These are phyloP conservation scores for Leguminivora glycinivorella DNA, from an alignment of 1,140 invertebrate species.

Conservation along the genomic window DNA sequence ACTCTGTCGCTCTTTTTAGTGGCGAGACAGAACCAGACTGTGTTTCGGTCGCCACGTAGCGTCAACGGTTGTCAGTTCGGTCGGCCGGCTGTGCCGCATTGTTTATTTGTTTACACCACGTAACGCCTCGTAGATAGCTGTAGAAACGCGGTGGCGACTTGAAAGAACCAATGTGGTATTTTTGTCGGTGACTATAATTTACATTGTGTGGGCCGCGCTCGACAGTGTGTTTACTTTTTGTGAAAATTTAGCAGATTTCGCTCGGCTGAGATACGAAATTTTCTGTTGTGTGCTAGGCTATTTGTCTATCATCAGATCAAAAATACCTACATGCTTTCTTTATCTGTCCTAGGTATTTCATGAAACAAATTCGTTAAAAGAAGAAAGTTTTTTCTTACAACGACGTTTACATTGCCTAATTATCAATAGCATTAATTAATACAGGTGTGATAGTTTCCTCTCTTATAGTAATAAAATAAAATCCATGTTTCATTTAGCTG, in stretches of 20 bases:
- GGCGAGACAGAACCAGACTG: too few relatives aligned
- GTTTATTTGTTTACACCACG: slow-evolving; percentile 67
- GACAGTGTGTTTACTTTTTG: slow-evolving; percentile 59
- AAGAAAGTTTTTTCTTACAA: too few relatives aligned
- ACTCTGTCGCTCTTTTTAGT: too few relatives aligned
- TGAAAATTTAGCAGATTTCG: slow-evolving; percentile 47
- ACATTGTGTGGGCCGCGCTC: slow-evolving; percentile 66
- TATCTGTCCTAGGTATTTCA: neutral
- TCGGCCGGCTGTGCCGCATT: slow-evolving; percentile 49
- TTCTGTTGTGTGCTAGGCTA: neutral
- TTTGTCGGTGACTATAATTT: slow-evolving; percentile 74
- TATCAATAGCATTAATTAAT: too few relatives aligned
- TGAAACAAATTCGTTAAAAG: neutral
- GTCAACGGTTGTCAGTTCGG: too few relatives aligned
- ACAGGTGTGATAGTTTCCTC: too few relatives aligned
- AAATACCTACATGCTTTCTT: neutral
- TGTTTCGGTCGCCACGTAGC: too few relatives aligned
- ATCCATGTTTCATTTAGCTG: too few relatives aligned
- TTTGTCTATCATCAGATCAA: neutral
- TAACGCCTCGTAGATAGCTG: slow-evolving; percentile 43
- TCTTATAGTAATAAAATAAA: too few relatives aligned
- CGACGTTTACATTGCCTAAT: too few relatives aligned
- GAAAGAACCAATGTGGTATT: slow-evolving; percentile 69
- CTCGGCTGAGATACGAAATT: slow-evolving; percentile 15
- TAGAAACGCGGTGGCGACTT: slow-evolving; percentile 51